A percentile compares a stretch with the other conserved stretches of the same genome.
Conservation (phyloP, 2,888 invertebrate species). For the Caenorhabditis plicata region DNA sequence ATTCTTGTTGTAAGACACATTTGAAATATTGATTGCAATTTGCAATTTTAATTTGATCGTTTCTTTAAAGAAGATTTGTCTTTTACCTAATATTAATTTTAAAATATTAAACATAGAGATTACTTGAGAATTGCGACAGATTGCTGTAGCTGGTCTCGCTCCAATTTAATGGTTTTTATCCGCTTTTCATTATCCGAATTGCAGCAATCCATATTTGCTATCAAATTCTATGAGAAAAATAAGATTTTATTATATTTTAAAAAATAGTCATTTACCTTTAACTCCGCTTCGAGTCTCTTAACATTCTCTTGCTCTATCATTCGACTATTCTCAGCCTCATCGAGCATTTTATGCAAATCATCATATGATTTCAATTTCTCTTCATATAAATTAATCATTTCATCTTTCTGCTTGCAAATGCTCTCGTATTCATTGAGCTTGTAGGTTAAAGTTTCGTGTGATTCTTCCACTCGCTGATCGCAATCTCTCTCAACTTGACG, state of each 20-base stretch:
- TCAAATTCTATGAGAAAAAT: no score
- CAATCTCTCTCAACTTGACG: constrained; percentile 12
- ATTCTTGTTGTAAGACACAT: no score
- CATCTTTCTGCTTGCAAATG: constrained; percentile 14
- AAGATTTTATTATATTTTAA: no score
- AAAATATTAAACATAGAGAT: no score
- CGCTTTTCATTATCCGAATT: neutral
- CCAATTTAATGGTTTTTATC: neutral
- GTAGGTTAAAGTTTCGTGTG: constrained; percentile 6
- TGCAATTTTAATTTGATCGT: no score
- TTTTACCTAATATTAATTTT: no score
- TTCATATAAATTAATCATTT: neutral
- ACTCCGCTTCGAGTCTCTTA: constrained; percentile 13
- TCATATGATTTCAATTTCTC: neutral
- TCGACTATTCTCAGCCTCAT: constrained; percentile 5
- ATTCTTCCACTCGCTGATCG: neutral
- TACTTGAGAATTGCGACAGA: neutral
- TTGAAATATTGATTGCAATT: no score
- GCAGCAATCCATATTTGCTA: no score
- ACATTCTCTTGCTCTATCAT: constrained; percentile 22
- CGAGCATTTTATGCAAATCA: constrained; percentile 3
- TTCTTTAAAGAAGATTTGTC: no score
- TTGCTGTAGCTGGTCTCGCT: neutral
- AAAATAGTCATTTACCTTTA: no score
- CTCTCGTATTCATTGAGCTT: constrained; percentile 11